Percentiles rank a stretch among this genome's conserved stretches.
These are phyloP conservation scores for Popillia japonica DNA, from an alignment of 1,140 invertebrate genomes.

Conservation along the genomic window DNA sequence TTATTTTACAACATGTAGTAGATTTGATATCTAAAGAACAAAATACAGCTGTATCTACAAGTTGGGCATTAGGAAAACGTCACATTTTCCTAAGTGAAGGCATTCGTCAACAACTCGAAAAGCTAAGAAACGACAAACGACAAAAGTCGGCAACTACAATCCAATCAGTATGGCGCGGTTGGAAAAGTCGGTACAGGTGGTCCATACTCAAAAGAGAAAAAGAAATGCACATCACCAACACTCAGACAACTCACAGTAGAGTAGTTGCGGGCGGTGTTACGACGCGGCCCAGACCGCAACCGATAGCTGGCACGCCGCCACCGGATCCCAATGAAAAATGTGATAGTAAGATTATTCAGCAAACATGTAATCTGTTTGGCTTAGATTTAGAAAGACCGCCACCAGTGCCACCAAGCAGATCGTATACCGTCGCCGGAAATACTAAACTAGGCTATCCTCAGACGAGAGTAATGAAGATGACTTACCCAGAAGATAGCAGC, in stretches of 20 bases:
- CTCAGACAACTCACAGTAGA: constrained; percentile 43
- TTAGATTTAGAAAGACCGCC: constrained; percentile 89
- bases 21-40: constrained; percentile 61
- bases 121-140: constrained; percentile 77
- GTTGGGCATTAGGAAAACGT: constrained; percentile 90
- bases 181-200: constrained; percentile 75
- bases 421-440: constrained; percentile 90
- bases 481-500: constrained; percentile 73
- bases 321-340: constrained; percentile 80
- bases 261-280: constrained; percentile 53
- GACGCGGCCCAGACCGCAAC: constrained; percentile 80
- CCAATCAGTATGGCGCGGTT: constrained; percentile 84
- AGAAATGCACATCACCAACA: constrained; percentile 52
- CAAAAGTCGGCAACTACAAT: constrained; percentile 80
- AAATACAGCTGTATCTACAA: constrained; percentile 71
- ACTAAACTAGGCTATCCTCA: constrained; percentile 94
- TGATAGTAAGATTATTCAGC: constrained; percentile 85
- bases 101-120: constrained; percentile 88
- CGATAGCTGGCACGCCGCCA: constrained; percentile 85
- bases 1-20: constrained; percentile 75
- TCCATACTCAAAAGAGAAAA: constrained; percentile 67
- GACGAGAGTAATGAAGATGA: constrained; percentile 88
- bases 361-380: constrained; percentile 89
- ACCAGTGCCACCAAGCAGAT: constrained; percentile 85
- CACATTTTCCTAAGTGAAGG: constrained; percentile 95